A percentile compares a stretch with the other conserved stretches of the same genome.
Evolutionary conservation across 2,888 invertebrate genomes (phyloP).

Genomic region (Drosophila subsilvestris): DNA sequence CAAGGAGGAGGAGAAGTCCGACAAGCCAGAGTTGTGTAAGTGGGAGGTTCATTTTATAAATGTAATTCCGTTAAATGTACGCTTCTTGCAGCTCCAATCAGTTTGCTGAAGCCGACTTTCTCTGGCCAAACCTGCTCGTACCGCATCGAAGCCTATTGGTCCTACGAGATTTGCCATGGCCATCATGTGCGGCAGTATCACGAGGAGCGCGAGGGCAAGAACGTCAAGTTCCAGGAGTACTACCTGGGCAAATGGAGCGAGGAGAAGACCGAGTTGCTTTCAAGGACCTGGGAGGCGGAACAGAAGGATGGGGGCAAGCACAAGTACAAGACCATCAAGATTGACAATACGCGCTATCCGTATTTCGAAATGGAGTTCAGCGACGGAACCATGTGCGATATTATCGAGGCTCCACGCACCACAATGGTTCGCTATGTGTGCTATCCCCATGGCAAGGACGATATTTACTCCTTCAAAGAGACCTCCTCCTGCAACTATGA

Average conservation of each 20-base stretch:
- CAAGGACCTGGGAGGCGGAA: conserved; percentile 85
- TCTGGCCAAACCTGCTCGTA: conserved; percentile 92
- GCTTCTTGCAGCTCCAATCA: conserved; percentile 87
- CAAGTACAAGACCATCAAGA: conserved; percentile 88
- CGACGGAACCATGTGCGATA: conserved; percentile 96
- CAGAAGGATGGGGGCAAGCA: conserved; percentile 85
- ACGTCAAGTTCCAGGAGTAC: conserved; percentile 93
- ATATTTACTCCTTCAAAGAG: conserved; percentile 96
- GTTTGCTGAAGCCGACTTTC: conserved; percentile 91
- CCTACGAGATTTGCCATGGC: conserved; percentile 98
- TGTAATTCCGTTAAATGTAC: not conserved
- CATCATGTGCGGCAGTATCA: conserved; percentile 96
- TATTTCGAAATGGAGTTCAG: conserved; percentile 94
- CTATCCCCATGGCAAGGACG: conserved; percentile 94
- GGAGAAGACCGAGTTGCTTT: conserved; percentile 86
- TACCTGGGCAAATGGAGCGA: conserved; percentile 91
- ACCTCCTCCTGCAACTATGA: conserved; percentile 97
- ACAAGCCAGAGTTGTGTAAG: conserved; percentile 78
- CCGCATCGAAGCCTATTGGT: conserved; percentile 96
- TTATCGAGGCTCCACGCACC: conserved; percentile 92
- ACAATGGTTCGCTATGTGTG: conserved; percentile 95
- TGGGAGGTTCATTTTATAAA: not conserved
- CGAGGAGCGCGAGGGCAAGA: conserved; percentile 96
- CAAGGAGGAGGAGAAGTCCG: conserved; percentile 81
- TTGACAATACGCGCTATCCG: conserved; percentile 95